These are phyloP conservation scores for Anas platyrhynchos DNA, from an alignment of 2,113 vertebrate genomes.

Conservation along the genomic window DNA sequence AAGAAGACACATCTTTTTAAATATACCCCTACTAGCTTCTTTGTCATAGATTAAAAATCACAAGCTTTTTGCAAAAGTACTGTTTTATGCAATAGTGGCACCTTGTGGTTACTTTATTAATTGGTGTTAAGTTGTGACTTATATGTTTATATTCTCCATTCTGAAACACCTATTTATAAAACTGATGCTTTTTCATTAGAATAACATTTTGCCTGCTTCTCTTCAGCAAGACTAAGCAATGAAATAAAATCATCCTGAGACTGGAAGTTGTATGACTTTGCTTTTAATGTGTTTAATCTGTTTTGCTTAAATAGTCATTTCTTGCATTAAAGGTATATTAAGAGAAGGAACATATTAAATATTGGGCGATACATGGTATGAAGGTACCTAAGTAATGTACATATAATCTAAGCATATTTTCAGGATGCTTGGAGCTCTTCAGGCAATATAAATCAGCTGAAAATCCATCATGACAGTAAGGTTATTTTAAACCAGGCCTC, in stretches of 20 bases:
- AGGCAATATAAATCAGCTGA: not conserved
- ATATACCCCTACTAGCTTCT: not conserved
- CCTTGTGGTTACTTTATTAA: slow-evolving; percentile 31
- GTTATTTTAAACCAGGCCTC: not conserved
- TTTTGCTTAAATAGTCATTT: not conserved
- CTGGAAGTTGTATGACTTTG: not conserved
- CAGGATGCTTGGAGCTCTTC: not conserved
- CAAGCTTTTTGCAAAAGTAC: not conserved
- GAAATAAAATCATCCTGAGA: not conserved
- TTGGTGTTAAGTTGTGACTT: not conserved
- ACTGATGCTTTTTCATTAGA: not conserved
- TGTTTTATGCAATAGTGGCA: slow-evolving; percentile 30
- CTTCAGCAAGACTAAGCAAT: not conserved
- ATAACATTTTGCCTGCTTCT: not conserved
- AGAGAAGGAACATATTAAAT: not conserved
- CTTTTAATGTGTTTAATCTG: not conserved
- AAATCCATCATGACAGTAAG: not conserved
- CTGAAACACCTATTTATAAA: not conserved
- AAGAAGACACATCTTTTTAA: not conserved
- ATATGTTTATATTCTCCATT: not conserved
- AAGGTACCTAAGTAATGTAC: not conserved
- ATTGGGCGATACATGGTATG: not conserved
- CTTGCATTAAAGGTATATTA: not conserved
- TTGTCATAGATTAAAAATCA: not conserved
- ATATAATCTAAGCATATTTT: not conserved